Evolutionary conservation across 2,888 invertebrate species (phyloP), one percentile per base, ranked within the genome.

Genomic region (Atrina japonica): DNA sequence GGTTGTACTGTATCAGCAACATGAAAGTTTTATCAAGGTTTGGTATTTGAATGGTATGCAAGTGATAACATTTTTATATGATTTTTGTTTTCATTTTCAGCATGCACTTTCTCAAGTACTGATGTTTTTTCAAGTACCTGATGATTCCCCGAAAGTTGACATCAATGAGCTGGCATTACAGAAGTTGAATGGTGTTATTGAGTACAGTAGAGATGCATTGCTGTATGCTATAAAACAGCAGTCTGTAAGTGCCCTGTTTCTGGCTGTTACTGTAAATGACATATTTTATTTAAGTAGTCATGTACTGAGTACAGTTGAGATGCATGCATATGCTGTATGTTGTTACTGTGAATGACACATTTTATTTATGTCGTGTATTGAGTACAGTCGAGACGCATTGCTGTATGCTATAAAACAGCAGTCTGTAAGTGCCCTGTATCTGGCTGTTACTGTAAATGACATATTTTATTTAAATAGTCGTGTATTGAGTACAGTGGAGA

Each of bases 31-130:
- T n/a, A n/a, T n/a, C n/a, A n/a, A n/a, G n/a, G n/a, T n/a, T n/a
- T n/a, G n/a, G n/a, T n/a, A n/a, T n/a, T n/a, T n/a, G n/a, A n/a
- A n/a, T n/a, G n/a, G n/a, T n/a, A n/a, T n/a, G n/a, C n/a, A n/a
- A n/a, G n/a, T n/a, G n/a, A n/a, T n/a, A n/a, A n/a, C n/a, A n/a
- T n/a, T n/a, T n/a, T n/a, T n/a, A n/a, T n/a, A n/a, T n/a, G n/a
- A n/a, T n/a, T n/a, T n/a, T n/a, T n/a, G n/a, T n/a, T 52, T 52
- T 27, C 27, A 45, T 29, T 77, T 81, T 27, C 92, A 95, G 95
- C 94, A 95, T 88, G 93, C 95, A 0, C 92, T 94, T 80, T 93
- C 94, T 18, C 94, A 95, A 88, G 91, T 95, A 58, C 92, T 94
- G 65, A 93, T 93, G 85, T 95, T 95, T 90, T 93, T 94, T 89